phyloP scores from a whole-genome alignment of 2,797 vertebrate genomes.

The Coregonus ussuriensis region DNA sequence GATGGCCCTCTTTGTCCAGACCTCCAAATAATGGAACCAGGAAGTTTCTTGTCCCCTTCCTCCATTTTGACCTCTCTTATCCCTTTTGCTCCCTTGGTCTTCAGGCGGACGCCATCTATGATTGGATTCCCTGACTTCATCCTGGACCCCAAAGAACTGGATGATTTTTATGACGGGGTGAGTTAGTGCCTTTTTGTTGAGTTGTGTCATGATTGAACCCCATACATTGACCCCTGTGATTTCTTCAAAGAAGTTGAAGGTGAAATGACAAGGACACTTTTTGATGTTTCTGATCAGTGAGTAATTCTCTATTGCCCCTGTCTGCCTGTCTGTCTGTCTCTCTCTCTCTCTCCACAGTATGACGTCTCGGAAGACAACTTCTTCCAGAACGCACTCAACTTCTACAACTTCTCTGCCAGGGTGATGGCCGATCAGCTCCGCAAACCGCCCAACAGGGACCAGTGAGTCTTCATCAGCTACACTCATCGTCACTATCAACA shows the following conservation, averaged over 20 bases:
- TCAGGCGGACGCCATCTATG: slow-evolving; percentile 94
- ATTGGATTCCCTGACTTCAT: slow-evolving; percentile 98
- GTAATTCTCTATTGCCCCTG: not conserved
- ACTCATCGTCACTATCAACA: not conserved
- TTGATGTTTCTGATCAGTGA: not conserved
- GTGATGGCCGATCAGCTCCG: slow-evolving; percentile 97
- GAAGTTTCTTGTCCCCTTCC: not conserved
- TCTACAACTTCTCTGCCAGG: slow-evolving; percentile 96
- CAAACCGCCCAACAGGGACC: slow-evolving; percentile 95
- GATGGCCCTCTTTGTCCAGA: not conserved
- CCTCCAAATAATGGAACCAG: not conserved
- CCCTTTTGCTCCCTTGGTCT: slow-evolving; percentile 13
- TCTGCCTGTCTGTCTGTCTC: too few relatives aligned
- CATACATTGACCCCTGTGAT: not conserved
- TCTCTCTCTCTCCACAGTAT: slow-evolving; percentile 75
- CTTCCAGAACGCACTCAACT: slow-evolving; percentile 97
- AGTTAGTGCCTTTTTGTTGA: slow-evolving; percentile 48
- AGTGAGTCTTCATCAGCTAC: slow-evolving; percentile 77
- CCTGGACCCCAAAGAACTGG: slow-evolving; percentile 91
- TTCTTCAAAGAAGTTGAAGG: not conserved
- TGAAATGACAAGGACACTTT: not conserved
- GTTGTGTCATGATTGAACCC: too few relatives aligned
- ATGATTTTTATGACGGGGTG: slow-evolving; percentile 96
- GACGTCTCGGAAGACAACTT: slow-evolving; percentile 94
- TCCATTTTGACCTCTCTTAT: not conserved